Conservation (phyloP, 2,113 vertebrate species). For the Perca schrenkii region DNA sequence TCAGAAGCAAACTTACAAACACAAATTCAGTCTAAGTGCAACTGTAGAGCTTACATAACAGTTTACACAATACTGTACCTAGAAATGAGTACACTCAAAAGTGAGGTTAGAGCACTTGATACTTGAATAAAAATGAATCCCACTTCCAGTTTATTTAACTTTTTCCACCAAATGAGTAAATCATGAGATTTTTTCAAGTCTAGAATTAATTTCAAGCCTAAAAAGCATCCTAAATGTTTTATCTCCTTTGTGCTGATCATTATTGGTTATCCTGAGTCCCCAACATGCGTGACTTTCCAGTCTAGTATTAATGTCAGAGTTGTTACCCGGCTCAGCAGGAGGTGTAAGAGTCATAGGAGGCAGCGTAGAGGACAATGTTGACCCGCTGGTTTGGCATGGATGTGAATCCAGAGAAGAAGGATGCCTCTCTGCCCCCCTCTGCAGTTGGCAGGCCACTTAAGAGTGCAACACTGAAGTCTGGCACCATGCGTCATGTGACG, state of each 20-base stretch:
- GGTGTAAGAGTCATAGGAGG: slow-evolving; percentile 84
- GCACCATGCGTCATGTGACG: slow-evolving; percentile 77
- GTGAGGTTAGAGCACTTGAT: background rate
- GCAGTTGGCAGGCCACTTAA: slow-evolving; percentile 67
- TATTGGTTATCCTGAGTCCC: slow-evolving; percentile 7
- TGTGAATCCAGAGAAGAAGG: slow-evolving; percentile 60
- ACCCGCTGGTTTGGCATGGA: slow-evolving; percentile 76
- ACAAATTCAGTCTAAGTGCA: background rate
- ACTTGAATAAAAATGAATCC: background rate
- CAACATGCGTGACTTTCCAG: background rate
- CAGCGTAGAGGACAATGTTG: slow-evolving; percentile 63
- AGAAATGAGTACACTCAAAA: background rate
- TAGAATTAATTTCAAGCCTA: background rate
- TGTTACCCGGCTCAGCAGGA: slow-evolving; percentile 84
- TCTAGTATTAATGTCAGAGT: slow-evolving; percentile 40
- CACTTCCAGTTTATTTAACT: background rate
- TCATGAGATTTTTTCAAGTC: background rate
- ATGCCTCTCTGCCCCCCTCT: slow-evolving; percentile 61
- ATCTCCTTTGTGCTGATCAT: slow-evolving; percentile 20
- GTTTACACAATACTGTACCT: background rate
- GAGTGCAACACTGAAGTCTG: slow-evolving; percentile 63
- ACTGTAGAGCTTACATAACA: background rate
- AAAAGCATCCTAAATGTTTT: background rate
- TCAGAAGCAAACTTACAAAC: background rate
- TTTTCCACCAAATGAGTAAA: background rate